These are phyloP conservation scores for Agriopis leucophaearia DNA, from an alignment of 2,888 invertebrate species.

Conservation along the genomic window DNA sequence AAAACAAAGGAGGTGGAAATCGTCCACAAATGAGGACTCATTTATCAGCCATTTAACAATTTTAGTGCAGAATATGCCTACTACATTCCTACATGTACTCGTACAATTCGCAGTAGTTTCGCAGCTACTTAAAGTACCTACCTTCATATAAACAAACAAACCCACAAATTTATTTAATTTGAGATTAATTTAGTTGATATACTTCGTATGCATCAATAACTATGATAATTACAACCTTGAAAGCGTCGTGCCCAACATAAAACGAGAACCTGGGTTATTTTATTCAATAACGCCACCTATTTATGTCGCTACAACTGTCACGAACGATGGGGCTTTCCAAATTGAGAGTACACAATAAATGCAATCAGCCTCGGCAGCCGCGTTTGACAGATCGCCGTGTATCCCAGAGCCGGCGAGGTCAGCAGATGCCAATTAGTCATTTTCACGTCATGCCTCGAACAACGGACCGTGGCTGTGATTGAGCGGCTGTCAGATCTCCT, in stretches of 20 bases:
- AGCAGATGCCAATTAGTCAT: slow-evolving; percentile 47
- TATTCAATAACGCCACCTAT: slow-evolving; percentile 2
- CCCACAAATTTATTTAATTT: too few relatives aligned
- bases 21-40: too few relatives aligned
- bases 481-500: slow-evolving; percentile 43
- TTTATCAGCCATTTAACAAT: too few relatives aligned
- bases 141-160: too few relatives aligned
- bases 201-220: not conserved
- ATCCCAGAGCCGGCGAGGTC: slow-evolving; percentile 38
- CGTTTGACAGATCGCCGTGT: slow-evolving; percentile 36
- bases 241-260: slow-evolving; percentile 15
- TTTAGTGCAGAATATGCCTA: too few relatives aligned
- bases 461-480: slow-evolving; percentile 40
- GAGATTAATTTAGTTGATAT: not conserved
- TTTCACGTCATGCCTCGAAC: slow-evolving; percentile 35
- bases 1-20: too few relatives aligned
- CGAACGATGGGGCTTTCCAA: slow-evolving; percentile 31
- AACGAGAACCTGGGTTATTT: slow-evolving; percentile 3
- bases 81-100: too few relatives aligned
- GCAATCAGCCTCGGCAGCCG: slow-evolving; percentile 45
- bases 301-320: slow-evolving; percentile 3
- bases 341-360: slow-evolving; percentile 41
- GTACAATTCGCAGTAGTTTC: too few relatives aligned
- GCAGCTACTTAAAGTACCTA: too few relatives aligned
- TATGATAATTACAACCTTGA: not conserved